Percentiles rank a stretch among this genome's conserved stretches.
phyloP scores from a whole-genome alignment of 2,888 invertebrate genomes.

The Eugnorisma glareosa region DNA sequence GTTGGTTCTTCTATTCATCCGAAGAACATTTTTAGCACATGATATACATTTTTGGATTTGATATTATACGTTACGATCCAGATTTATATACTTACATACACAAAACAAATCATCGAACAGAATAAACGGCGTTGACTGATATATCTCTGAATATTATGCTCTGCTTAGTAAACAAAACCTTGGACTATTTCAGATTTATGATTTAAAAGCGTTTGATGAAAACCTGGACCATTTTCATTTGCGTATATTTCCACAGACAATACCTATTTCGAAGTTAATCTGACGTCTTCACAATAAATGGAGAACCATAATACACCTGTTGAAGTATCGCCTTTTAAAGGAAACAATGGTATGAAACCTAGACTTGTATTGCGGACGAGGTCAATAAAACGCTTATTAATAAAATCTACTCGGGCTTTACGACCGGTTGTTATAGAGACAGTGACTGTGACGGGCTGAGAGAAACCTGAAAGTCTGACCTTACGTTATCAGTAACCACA shows the following conservation, averaged over 20 bases:
- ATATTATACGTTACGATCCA: background rate
- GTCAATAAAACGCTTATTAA: conserved; percentile 28
- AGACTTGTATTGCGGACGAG: conserved; percentile 26
- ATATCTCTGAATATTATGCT: conserved; percentile 13
- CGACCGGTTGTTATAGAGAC: conserved; percentile 12
- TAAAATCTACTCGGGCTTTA: conserved; percentile 18
- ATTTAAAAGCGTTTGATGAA: conserved; percentile 50
- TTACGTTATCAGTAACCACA: background rate
- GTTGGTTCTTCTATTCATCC: background rate
- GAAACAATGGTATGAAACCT: conserved; percentile 41
- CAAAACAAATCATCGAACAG: background rate
- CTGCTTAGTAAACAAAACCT: conserved; percentile 43
- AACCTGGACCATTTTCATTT: conserved; percentile 27
- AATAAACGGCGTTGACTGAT: conserved; percentile 28
- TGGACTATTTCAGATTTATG: conserved; percentile 38
- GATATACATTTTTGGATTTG: background rate
- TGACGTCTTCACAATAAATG: conserved; percentile 5
- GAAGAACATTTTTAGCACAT: background rate
- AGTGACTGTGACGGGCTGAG: background rate
- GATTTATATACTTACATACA: background rate
- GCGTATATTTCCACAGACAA: conserved; percentile 19
- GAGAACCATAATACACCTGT: conserved; percentile 11
- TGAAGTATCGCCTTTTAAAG: conserved; percentile 40
- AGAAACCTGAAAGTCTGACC: conserved; percentile 9
- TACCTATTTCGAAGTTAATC: background rate